Evolutionary conservation across 2,888 invertebrate species (phyloP), one percentile per base, ranked within the genome.

Genomic region (Pinctada fucata): DNA sequence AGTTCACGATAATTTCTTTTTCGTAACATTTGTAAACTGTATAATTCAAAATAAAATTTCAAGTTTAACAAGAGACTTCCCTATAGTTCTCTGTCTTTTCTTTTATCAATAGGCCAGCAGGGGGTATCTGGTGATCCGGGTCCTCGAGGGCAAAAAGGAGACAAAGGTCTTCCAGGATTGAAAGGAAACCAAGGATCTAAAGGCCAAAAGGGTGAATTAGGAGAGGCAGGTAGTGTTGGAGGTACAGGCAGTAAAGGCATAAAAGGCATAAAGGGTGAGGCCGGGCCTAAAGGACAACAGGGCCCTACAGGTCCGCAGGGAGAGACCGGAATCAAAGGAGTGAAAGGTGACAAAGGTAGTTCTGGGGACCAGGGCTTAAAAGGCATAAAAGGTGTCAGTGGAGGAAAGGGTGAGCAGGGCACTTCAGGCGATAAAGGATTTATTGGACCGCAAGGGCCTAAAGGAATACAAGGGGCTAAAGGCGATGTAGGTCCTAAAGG

Each of bases 261-360:
- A 58, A 58, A 58, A 13, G 58, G 58, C 0, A 10, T 58, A 6
- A 58, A 58, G 58, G 58, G 58, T 6, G 8, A 6, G 13, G 13
- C 58, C 6, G 58, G 58, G 6, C 8, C 58, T 58, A 58, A 58
- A 45, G 72, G 72, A 16, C 16, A 31, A 10, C 31, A 13, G 2
- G 72, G 72, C 16, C 58, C 31, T 16, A 50, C 72, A 13, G 72
- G 72, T n/a, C 72, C 31, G n/a, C 47, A 52, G 31, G 72, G 72
- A 58, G n/a, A 8, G 31, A 16, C 2, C 3, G 72, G 72, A 8
- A 16, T 10, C 49, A 31, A 50, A 2, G 72, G 72, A 51, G 5
- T 4, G 8, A 72, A 72, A 6, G 72, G 72, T 3, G 72, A 52
- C 16, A 58, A 58, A 58, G 58, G 58, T 16, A 50, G 51, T 70